Percentiles rank a stretch among this genome's conserved stretches.
Evolutionary conservation across 2,797 vertebrate genomes (phyloP).

Genomic region (Selene dorsalis): DNA sequence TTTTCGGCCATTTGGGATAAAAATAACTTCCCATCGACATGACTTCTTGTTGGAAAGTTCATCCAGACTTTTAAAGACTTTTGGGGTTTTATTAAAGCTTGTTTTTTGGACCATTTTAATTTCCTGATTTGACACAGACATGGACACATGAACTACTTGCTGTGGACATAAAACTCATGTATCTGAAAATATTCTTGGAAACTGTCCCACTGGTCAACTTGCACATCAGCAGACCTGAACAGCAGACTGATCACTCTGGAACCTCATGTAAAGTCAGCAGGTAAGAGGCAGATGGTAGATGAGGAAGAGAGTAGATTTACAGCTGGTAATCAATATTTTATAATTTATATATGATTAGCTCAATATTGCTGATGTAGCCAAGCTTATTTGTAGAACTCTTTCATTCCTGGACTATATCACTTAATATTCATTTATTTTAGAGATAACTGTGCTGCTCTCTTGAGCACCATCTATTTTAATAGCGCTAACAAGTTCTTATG

Average conservation of each 20-base stretch:
- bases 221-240: not conserved
- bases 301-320: slow-evolving; percentile 21
- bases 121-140: slow-evolving; percentile 7
- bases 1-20: slow-evolving; percentile 62
- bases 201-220: slow-evolving; percentile 1
- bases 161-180: slow-evolving; percentile 3
- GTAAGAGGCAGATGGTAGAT: not conserved
- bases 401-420: not conserved
- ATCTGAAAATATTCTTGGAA: slow-evolving; percentile 19
- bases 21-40: slow-evolving; percentile 63
- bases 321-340: slow-evolving; percentile 1
- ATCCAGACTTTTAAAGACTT: slow-evolving; percentile 17
- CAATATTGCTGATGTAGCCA: not conserved
- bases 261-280: slow-evolving; percentile 15
- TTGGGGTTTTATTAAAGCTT: slow-evolving; percentile 16
- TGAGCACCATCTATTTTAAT: not conserved
- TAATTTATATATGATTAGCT: slow-evolving; percentile 1
- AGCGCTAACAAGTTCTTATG: not conserved
- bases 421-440: not conserved
- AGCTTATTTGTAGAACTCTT: not conserved
- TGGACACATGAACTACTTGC: slow-evolving; percentile 1
- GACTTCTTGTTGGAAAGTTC: slow-evolving; percentile 20
- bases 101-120: slow-evolving; percentile 40
- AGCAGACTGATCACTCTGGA: slow-evolving; percentile 7
- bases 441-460: not conserved